Conservation (phyloP, 2,113 vertebrate species). For the Aleadryas rufinucha region DNA sequence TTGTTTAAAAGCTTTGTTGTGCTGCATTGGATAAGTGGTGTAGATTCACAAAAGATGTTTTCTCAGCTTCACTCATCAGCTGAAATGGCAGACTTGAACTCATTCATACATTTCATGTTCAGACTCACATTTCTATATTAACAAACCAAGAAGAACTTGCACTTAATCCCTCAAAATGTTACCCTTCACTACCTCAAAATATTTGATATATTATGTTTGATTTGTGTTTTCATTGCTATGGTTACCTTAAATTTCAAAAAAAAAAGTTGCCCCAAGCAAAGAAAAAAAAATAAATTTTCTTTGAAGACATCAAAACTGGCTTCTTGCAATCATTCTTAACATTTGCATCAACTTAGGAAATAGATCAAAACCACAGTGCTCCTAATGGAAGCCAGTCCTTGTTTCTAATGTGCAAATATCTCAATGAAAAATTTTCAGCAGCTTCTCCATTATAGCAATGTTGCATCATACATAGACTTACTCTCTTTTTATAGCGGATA, state of each 20-base stretch:
- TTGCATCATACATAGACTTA: background rate
- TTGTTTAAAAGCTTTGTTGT: background rate
- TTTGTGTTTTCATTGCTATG: background rate
- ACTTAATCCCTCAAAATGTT: background rate
- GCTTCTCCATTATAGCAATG: background rate
- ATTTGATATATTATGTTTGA: background rate
- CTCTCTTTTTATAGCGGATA: background rate
- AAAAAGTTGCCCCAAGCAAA: background rate
- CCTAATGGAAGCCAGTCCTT: background rate
- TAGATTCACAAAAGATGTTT: background rate
- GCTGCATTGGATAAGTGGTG: background rate
- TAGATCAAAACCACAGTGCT: background rate
- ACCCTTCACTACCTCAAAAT: background rate
- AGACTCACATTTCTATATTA: background rate
- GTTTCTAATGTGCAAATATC: background rate
- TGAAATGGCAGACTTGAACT: background rate
- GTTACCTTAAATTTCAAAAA: background rate
- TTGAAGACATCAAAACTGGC: background rate
- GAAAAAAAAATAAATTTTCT: background rate
- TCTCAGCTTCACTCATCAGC: background rate
- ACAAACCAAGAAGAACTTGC: background rate
- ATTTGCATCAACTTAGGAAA: background rate
- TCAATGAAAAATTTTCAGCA: background rate
- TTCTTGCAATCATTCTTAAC: background rate
- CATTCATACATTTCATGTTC: background rate